phyloP scores from a whole-genome alignment of 2,797 vertebrate genomes.

The Amniataba percoides region DNA sequence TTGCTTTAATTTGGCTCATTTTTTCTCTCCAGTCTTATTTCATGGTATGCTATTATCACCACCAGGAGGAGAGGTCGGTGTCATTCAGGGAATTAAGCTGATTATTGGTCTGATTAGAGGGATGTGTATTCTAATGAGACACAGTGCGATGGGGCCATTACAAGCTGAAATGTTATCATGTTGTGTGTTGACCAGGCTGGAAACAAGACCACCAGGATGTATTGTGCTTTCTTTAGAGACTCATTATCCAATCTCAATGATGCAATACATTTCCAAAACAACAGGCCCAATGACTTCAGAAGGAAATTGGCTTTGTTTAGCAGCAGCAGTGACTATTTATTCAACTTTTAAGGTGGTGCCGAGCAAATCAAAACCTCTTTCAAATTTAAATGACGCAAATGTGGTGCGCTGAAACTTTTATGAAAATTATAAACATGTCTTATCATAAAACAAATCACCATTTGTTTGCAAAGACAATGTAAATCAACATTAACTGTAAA shows the following conservation, averaged over 20 bases:
- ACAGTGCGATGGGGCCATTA: slow-evolving; percentile 66
- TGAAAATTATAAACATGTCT: neutral
- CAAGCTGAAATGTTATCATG: slow-evolving; percentile 57
- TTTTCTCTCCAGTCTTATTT: slow-evolving; percentile 57
- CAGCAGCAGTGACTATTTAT: slow-evolving; percentile 26
- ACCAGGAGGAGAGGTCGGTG: slow-evolving; percentile 40
- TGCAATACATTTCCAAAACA: slow-evolving; percentile 64
- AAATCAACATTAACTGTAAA: neutral
- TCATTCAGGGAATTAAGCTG: slow-evolving; percentile 66
- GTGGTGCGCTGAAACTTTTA: neutral
- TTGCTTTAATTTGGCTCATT: slow-evolving; percentile 50
- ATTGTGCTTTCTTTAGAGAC: slow-evolving; percentile 61
- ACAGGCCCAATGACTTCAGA: slow-evolving; percentile 37
- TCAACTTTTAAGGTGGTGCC: slow-evolving; percentile 3
- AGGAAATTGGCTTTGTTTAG: slow-evolving; percentile 55
- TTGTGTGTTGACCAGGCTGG: slow-evolving; percentile 70
- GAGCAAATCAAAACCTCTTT: neutral
- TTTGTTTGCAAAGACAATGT: neutral
- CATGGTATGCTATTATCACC: slow-evolving; percentile 60
- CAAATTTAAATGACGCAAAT: slow-evolving; percentile 10
- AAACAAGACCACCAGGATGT: slow-evolving; percentile 57
- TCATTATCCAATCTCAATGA: slow-evolving; percentile 69
- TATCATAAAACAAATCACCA: neutral
- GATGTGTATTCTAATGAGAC: slow-evolving; percentile 69
- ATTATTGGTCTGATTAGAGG: slow-evolving; percentile 73